phyloP scores from a whole-genome alignment of 2,888 invertebrate genomes.

The Himalopsyche anomala region DNA sequence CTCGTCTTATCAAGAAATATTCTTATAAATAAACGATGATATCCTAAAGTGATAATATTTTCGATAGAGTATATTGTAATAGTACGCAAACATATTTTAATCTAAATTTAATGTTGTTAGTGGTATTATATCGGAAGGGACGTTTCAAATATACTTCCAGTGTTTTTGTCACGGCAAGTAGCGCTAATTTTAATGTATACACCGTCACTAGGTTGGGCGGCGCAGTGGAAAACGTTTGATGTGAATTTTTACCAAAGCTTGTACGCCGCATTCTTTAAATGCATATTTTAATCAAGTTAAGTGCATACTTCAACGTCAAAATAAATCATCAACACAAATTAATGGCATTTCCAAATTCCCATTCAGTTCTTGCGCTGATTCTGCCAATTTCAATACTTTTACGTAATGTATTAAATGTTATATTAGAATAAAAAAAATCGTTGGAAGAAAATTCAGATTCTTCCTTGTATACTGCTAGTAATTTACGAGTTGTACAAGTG shows the following conservation, averaged over 20 bases:
- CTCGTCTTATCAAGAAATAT: constrained; percentile 39
- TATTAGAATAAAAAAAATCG: too few relatives aligned
- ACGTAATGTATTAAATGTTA: too few relatives aligned
- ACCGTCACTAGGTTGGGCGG: neutral
- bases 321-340: too few relatives aligned
- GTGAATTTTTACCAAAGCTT: neutral
- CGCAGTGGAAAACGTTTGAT: constrained; percentile 11
- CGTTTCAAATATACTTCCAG: constrained; percentile 36
- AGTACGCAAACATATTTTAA: constrained; percentile 44
- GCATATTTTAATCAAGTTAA: too few relatives aligned
- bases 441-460: too few relatives aligned
- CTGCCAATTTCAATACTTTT: too few relatives aligned
- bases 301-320: too few relatives aligned
- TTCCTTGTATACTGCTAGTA: too few relatives aligned
- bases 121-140: constrained; percentile 27
- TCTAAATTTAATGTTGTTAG: constrained; percentile 12
- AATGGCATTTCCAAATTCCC: too few relatives aligned
- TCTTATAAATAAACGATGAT: constrained; percentile 38
- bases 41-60: constrained; percentile 46
- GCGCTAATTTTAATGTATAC: neutral
- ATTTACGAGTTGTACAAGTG: too few relatives aligned
- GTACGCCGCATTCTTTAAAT: too few relatives aligned
- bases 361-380: too few relatives aligned
- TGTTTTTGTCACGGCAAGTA: constrained; percentile 23
- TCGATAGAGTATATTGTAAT: constrained; percentile 32